These are phyloP conservation scores for Solen grandis DNA, from an alignment of 1,140 invertebrate genomes.

Conservation along the genomic window DNA sequence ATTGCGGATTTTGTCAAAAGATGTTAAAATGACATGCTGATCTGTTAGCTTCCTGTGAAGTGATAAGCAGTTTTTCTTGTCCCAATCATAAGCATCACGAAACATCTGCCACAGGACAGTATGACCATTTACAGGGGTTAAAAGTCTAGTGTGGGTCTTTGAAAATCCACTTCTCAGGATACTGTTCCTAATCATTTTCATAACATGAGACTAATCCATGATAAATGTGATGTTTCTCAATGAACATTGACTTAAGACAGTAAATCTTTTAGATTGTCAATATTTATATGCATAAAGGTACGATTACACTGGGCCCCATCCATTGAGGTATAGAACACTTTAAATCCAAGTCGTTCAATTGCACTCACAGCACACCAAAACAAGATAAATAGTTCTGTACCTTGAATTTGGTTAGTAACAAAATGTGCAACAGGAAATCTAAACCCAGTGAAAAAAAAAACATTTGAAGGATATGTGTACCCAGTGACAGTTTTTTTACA, in stretches of 20 bases:
- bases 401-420: conserved; percentile 26
- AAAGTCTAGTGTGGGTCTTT: neutral
- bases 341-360: conserved; percentile 39
- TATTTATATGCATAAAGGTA: conserved; percentile 39
- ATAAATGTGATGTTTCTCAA: neutral
- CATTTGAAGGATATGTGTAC: conserved; percentile 53
- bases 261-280: neutral
- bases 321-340: conserved; percentile 14
- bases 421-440: conserved; percentile 56
- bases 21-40: neutral
- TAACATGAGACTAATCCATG: conserved; percentile 29
- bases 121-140: neutral
- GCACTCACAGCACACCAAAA: conserved; percentile 48
- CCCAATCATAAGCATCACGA: conserved; percentile 3
- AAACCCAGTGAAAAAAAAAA: conserved; percentile 56
- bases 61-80: conserved; percentile 9
- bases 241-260: neutral
- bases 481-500: conserved; percentile 28
- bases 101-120: conserved; percentile 24
- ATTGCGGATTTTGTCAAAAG: neutral
- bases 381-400: conserved; percentile 44
- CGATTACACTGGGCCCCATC: conserved; percentile 56
- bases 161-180: conserved; percentile 11
- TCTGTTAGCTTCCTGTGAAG: conserved; percentile 39
- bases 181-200: conserved; percentile 32